Percentiles rank a stretch among this genome's conserved stretches.
Evolutionary conservation across 1,140 invertebrate species (phyloP).

Genomic region (Calliphora vicina): DNA sequence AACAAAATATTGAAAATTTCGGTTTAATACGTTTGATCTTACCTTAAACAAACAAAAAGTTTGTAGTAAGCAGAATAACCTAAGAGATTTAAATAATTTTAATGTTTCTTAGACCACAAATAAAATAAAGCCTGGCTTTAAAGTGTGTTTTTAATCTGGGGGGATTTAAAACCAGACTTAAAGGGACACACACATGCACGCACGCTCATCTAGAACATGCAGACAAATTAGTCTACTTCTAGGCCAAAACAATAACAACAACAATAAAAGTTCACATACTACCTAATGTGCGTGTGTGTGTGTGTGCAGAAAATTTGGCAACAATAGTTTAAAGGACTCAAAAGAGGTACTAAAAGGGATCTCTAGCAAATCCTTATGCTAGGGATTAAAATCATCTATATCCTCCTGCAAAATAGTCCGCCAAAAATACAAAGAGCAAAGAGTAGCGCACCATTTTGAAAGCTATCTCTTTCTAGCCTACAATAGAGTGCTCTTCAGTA

Average conservation of each 20-base stretch:
- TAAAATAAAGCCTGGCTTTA: not conserved
- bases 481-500: not conserved
- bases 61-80: not conserved
- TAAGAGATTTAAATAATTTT: not conserved
- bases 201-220: not conserved
- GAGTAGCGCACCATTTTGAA: too few relatives aligned
- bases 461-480: not conserved
- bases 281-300: too few relatives aligned
- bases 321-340: too few relatives aligned
- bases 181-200: not conserved
- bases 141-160: not conserved
- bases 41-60: not conserved
- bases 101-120: not conserved
- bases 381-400: constrained; percentile 21
- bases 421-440: not conserved
- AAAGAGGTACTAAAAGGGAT: not conserved
- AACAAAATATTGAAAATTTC: not conserved
- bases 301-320: not conserved
- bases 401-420: not conserved
- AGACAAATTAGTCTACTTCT: constrained; percentile 7
- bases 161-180: not conserved
- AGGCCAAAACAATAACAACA: not conserved
- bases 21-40: not conserved
- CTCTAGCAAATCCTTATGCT: not conserved
- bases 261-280: constrained; percentile 14